phyloP scores from a whole-genome alignment of 2,888 invertebrate genomes.

The Volucella inanis region DNA sequence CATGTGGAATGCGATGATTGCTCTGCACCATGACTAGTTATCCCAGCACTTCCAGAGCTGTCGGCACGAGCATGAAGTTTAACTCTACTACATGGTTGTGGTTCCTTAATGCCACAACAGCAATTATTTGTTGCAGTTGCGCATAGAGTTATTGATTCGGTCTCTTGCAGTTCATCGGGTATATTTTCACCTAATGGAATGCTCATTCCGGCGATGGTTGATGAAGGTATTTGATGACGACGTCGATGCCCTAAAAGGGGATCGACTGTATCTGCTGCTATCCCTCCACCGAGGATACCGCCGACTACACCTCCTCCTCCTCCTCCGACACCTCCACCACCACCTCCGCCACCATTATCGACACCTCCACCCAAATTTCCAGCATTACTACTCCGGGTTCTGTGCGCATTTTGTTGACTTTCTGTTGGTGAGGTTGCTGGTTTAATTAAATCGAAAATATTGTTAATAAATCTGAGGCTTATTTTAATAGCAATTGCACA shows the following conservation, averaged over 20 bases:
- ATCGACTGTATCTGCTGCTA: constrained; percentile 52
- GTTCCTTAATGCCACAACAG: constrained; percentile 75
- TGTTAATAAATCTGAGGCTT: constrained; percentile 36
- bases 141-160: constrained; percentile 78
- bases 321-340: constrained; percentile 16
- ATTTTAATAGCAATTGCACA: constrained; percentile 38
- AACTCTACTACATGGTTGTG: constrained; percentile 61
- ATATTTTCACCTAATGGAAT: constrained; percentile 71
- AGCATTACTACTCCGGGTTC: constrained; percentile 75
- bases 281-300: constrained; percentile 51
- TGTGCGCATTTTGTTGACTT: constrained; percentile 76
- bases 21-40: constrained; percentile 50
- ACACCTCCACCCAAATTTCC: constrained; percentile 75
- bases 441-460: constrained; percentile 30
- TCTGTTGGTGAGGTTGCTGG: constrained; percentile 76
- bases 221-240: constrained; percentile 67
- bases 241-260: constrained; percentile 69
- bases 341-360: constrained; percentile 74
- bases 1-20: constrained; percentile 63
- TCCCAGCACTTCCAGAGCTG: constrained; percentile 65
- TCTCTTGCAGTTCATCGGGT: constrained; percentile 75
- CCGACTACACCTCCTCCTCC: constrained; percentile 45
- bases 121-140: constrained; percentile 76
- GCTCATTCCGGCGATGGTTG: constrained; percentile 49
- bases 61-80: constrained; percentile 64